Conservation (phyloP, 2,113 vertebrate genomes). For the Dasyurus viverrinus region DNA sequence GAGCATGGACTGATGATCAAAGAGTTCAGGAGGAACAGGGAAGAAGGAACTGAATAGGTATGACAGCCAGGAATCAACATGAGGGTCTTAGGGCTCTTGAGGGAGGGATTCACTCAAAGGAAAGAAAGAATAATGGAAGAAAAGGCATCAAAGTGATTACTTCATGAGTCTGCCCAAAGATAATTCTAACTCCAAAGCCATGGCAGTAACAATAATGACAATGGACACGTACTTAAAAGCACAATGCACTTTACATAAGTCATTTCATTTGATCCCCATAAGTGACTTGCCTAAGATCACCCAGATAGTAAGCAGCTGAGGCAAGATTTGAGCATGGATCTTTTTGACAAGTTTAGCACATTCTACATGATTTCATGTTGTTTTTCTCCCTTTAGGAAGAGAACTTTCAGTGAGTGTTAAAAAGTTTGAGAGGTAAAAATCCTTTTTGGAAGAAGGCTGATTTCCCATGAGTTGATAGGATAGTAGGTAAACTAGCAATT, state of each 20-base stretch:
- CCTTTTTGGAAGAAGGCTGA: not conserved
- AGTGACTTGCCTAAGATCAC: not conserved
- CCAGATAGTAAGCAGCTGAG: not conserved
- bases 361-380: not conserved
- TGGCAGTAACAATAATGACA: not conserved
- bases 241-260: not conserved
- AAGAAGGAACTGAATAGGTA: not conserved
- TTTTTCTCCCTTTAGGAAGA: not conserved
- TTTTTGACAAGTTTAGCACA: not conserved
- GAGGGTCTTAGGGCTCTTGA: not conserved
- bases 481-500: not conserved
- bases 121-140: not conserved
- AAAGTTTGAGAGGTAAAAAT: not conserved
- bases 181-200: not conserved
- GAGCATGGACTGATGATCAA: not conserved
- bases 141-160: not conserved
- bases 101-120: too few relatives aligned
- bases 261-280: not conserved
- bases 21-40: not conserved
- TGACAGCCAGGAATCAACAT: not conserved
- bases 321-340: not conserved
- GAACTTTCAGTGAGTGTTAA: not conserved
- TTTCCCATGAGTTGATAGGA: not conserved
- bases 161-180: not conserved
- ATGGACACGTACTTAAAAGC: not conserved